Conservation (phyloP, 2,888 invertebrate species). For the Unio pictorum region DNA sequence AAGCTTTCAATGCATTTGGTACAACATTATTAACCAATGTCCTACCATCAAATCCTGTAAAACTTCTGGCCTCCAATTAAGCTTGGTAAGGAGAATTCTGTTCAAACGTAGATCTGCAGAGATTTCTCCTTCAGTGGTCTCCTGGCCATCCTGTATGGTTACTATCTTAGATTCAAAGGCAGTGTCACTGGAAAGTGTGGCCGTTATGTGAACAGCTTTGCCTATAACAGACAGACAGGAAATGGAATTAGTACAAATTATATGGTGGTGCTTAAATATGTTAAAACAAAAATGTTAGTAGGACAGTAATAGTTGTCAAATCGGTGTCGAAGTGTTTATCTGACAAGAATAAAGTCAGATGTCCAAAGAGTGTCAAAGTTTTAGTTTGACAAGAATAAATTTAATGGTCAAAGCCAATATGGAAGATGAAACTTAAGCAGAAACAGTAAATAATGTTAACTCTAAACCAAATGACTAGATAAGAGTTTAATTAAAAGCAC, state of each 20-base stretch:
- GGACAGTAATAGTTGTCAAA: no score
- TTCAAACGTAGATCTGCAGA: slow-evolving; percentile 38
- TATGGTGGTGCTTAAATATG: neutral
- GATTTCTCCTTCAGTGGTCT: slow-evolving; percentile 42
- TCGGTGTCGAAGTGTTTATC: no score
- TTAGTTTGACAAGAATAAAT: no score
- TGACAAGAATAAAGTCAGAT: no score
- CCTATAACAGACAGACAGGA: slow-evolving; percentile 9
- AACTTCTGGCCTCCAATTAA: slow-evolving; percentile 53
- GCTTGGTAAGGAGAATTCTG: slow-evolving; percentile 45
- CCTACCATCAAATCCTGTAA: slow-evolving; percentile 45
- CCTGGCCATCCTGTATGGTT: slow-evolving; percentile 23
- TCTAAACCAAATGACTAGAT: no score
- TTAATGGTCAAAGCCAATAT: no score
- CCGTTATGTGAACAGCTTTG: slow-evolving; percentile 42
- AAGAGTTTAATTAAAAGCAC: no score
- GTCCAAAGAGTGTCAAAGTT: no score
- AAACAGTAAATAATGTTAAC: no score
- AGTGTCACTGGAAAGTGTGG: slow-evolving; percentile 46
- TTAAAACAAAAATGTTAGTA: neutral
- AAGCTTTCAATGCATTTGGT: no score
- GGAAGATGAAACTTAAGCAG: no score
- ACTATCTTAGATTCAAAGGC: slow-evolving; percentile 44
- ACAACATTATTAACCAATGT: no score
- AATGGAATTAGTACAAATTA: neutral